These are phyloP conservation scores for Zootoca vivipara DNA, from an alignment of 2,113 vertebrate genomes.

Conservation along the genomic window DNA sequence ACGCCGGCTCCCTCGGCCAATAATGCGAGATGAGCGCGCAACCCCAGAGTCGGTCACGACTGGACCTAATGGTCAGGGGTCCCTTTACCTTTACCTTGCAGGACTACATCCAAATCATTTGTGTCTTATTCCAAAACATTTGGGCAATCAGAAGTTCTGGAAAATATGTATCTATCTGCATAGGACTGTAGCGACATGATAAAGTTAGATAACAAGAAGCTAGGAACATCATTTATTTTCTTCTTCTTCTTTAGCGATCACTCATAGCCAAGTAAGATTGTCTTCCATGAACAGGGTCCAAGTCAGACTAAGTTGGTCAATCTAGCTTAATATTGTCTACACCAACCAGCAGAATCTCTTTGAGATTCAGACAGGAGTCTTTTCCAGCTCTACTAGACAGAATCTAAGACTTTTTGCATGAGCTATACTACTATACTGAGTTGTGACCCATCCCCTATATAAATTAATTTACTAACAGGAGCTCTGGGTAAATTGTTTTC, in stretches of 20 bases:
- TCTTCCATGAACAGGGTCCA: too few relatives aligned
- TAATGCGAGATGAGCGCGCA: too few relatives aligned
- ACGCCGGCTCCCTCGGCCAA: too few relatives aligned
- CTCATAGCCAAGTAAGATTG: too few relatives aligned
- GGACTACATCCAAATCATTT: neutral
- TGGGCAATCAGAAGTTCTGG: neutral
- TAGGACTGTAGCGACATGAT: neutral
- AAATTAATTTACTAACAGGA: neutral
- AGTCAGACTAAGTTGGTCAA: neutral
- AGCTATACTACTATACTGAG: neutral
- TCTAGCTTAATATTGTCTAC: neutral
- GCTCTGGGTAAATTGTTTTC: neutral
- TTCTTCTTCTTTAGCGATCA: too few relatives aligned
- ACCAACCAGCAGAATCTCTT: neutral
- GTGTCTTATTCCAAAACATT: neutral
- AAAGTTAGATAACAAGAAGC: neutral
- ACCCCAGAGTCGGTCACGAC: too few relatives aligned
- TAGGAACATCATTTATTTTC: neutral
- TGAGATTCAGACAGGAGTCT: too few relatives aligned
- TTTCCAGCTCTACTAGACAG: too few relatives aligned
- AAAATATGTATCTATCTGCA: neutral
- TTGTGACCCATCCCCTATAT: neutral
- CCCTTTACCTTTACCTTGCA: too few relatives aligned
- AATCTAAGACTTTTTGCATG: neutral
- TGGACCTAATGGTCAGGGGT: too few relatives aligned